Evolutionary conservation across 2,888 invertebrate genomes (phyloP).

Genomic region (Ophion slaviceki): DNA sequence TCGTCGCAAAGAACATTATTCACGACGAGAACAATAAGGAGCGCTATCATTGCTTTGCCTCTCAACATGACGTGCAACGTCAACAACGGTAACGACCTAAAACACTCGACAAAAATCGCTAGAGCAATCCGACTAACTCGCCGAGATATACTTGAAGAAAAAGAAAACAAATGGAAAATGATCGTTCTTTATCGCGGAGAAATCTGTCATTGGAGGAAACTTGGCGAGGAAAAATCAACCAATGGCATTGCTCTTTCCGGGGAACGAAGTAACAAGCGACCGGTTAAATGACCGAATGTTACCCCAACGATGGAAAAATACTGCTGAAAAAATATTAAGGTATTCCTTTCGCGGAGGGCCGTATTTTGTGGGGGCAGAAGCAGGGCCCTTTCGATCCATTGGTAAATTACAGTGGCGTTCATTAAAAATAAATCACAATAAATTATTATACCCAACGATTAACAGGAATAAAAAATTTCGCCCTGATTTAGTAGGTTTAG

Average conservation of each 20-base stretch:
- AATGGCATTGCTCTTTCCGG: constrained; percentile 56
- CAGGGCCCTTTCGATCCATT: too few species aligned
- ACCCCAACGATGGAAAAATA: background rate
- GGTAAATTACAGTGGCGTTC: too few species aligned
- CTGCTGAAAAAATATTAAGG: too few species aligned
- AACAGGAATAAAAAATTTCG: too few species aligned
- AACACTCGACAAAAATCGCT: constrained; percentile 56
- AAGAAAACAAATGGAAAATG: constrained; percentile 60
- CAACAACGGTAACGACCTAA: constrained; percentile 67
- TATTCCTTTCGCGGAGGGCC: too few species aligned
- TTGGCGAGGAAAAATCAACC: constrained; percentile 53
- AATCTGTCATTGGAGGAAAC: background rate
- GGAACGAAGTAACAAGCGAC: background rate
- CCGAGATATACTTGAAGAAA: constrained; percentile 69
- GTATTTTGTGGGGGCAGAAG: too few species aligned
- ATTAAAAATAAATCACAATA: too few species aligned
- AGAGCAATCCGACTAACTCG: constrained; percentile 8
- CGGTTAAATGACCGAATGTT: background rate
- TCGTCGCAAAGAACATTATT: constrained; percentile 69
- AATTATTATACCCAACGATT: too few species aligned
- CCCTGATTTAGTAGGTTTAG: too few species aligned
- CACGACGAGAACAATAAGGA: constrained; percentile 62
- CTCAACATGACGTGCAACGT: constrained; percentile 68
- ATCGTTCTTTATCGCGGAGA: background rate
- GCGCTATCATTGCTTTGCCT: constrained; percentile 64